A percentile compares a stretch with the other conserved stretches of the same genome.
Conservation (phyloP, 2,888 invertebrate species). For the Chymomyza caudatula region DNA sequence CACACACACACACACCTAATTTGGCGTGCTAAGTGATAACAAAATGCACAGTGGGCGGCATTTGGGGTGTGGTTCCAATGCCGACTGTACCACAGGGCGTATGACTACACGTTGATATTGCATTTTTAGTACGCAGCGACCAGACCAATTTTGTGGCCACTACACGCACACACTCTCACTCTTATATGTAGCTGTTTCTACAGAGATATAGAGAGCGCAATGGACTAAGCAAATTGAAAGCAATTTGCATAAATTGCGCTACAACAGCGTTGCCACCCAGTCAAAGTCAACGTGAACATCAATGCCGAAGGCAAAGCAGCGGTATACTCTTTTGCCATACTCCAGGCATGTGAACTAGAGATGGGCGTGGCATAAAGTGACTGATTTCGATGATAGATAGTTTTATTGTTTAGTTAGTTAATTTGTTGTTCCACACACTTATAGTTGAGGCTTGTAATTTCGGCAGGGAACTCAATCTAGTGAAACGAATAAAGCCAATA, state of each 20-base stretch:
- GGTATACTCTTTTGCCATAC: constrained; percentile 18
- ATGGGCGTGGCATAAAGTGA: not conserved
- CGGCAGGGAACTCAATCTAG: too few relatives aligned
- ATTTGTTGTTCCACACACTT: too few relatives aligned
- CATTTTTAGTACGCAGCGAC: constrained; percentile 30
- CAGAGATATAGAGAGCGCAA: not conserved
- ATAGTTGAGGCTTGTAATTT: too few relatives aligned
- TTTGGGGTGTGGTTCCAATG: not conserved
- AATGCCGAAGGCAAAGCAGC: constrained; percentile 4
- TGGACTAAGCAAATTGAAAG: constrained; percentile 58
- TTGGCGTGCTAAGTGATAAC: constrained; percentile 32
- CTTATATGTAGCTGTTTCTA: not conserved
- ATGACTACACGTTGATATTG: constrained; percentile 26
- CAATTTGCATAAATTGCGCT: constrained; percentile 67
- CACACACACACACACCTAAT: constrained; percentile 23
- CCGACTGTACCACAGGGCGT: constrained; percentile 5
- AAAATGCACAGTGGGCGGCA: constrained; percentile 18
- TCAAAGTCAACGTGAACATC: not conserved
- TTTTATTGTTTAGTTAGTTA: too few relatives aligned
- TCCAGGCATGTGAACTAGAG: not conserved
- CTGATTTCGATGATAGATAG: too few relatives aligned
- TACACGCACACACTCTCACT: not conserved
- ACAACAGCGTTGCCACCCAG: constrained; percentile 9
- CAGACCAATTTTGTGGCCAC: constrained; percentile 25
- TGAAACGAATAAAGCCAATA: too few relatives aligned